Evolutionary conservation across 1,140 invertebrate genomes (phyloP).

Genomic region (Dendrolimus kikuchii): DNA sequence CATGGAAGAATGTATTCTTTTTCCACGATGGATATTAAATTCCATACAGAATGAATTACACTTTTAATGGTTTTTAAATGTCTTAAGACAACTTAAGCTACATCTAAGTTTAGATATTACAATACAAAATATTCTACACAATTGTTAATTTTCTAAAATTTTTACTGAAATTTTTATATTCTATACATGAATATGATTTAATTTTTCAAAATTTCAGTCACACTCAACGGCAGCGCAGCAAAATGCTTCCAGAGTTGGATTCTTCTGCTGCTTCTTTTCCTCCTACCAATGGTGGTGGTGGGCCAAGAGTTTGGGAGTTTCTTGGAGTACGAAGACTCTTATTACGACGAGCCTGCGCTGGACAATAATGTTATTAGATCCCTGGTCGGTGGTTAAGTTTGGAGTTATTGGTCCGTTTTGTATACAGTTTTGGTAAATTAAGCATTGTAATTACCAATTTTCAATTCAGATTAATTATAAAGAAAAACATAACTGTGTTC

Average conservation of each 20-base stretch:
- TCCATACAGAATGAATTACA: too few species aligned
- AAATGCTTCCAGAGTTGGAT: constrained; percentile 36
- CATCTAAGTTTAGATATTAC: too few species aligned
- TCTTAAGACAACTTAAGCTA: too few species aligned
- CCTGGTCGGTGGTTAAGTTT: constrained; percentile 30
- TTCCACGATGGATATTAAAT: too few species aligned
- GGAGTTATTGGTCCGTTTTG: too few species aligned
- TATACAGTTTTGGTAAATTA: too few species aligned
- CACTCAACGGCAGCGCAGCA: constrained; percentile 35
- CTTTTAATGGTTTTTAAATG: too few species aligned
- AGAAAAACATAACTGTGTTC: too few species aligned
- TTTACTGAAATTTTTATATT: constrained; percentile 1
- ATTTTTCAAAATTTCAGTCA: constrained; percentile 41
- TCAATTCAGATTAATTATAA: too few species aligned
- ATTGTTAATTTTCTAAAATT: background rate
- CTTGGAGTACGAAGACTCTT: constrained; percentile 25
- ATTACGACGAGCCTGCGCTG: constrained; percentile 22
- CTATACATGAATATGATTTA: background rate
- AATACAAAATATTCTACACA: too few species aligned
- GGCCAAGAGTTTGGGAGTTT: constrained; percentile 24
- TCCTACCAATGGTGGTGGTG: constrained; percentile 36
- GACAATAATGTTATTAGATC: constrained; percentile 6
- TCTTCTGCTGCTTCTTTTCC: constrained; percentile 34
- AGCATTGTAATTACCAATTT: too few species aligned
- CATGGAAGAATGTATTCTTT: too few species aligned